Base-by-base conservation (phyloP, 1,140 invertebrate species). In the Melipona quadrifasciata region DNA sequence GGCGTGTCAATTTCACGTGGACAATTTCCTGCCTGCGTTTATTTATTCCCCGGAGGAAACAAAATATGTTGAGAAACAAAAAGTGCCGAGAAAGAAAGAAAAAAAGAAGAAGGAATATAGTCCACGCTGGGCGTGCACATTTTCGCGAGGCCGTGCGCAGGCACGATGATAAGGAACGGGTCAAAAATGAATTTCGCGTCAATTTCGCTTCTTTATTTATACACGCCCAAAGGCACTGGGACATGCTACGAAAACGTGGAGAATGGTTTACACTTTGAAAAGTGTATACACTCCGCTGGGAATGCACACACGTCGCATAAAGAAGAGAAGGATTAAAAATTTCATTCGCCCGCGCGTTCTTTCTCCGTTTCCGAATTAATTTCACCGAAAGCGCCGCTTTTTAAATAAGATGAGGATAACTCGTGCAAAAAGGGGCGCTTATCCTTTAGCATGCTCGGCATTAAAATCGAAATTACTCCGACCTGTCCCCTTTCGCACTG, bases 151-250 rank as follows among this genome's bases (percentile, higher is more conserved):
- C 10, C 74, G 31, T 34, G 14, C 16, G 10, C 39, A 0, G 1
- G 57, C 31, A 76, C n/a, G 47, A 57, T 21, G 39, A 39, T n/a
- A 17, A 58, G 55, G 8, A 24, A n/a, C 31, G 8, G 6, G 74
- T 39, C 16, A 76, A 61, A 61, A 39, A 61, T 61, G 31, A 14
- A 27, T 64, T 27, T 27, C 57, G 17, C 57, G 17, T 61, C 57
- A 47, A 61, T 76, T 64, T 31, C 14, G 34, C 31, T 76, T 19
- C 57, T 76, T 39, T 76, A 76, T 61, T 76, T 61, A 76, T 76
- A 17, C n/a, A 14, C 2, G 10, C 34, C 34, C 17, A n/a, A 64
- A 61, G 31, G 74, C 34, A 27, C 12, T 61, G 31, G 24, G 47
- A n/a, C 24, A 64, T 11, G 57, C 24, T 27, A 47, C 3, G 57